Conservation (phyloP, 2,113 vertebrate species). For the Rhynchomys soricoides region DNA sequence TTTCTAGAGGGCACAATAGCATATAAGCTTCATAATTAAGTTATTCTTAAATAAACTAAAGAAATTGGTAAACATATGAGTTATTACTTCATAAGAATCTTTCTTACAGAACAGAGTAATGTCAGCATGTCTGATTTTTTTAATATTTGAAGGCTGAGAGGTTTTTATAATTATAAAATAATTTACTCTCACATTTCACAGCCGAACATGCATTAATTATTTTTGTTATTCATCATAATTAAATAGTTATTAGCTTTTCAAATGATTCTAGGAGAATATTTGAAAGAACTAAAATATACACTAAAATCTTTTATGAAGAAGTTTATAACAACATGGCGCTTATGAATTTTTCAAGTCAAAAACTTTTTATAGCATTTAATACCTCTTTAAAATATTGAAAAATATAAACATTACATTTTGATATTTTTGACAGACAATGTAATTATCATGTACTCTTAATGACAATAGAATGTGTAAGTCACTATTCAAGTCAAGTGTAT, state of each 20-base stretch:
- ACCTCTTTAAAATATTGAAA: not conserved
- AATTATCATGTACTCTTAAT: not conserved
- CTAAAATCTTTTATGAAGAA: not conserved
- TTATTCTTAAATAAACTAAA: not conserved
- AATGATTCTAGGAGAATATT: slow-evolving; percentile 10
- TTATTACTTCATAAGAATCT: not conserved
- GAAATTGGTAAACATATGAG: not conserved
- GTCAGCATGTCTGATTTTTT: not conserved
- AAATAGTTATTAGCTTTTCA: slow-evolving; percentile 33
- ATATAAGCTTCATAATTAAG: not conserved
- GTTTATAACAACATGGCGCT: not conserved
- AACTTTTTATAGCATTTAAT: not conserved
- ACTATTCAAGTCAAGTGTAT: not conserved
- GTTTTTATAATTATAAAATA: slow-evolving; percentile 16
- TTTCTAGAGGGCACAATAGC: not conserved
- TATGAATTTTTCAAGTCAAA: slow-evolving; percentile 1
- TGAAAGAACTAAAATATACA: not conserved
- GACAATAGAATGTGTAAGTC: not conserved
- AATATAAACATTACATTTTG: not conserved
- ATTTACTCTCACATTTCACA: not conserved
- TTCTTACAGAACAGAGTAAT: not conserved
- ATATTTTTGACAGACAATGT: not conserved
- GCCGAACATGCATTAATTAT: slow-evolving; percentile 11
- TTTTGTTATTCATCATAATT: slow-evolving; percentile 21
- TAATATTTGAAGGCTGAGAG: not conserved